phyloP scores from a whole-genome alignment of 2,888 invertebrate genomes.

The Nymphalis polychloros region DNA sequence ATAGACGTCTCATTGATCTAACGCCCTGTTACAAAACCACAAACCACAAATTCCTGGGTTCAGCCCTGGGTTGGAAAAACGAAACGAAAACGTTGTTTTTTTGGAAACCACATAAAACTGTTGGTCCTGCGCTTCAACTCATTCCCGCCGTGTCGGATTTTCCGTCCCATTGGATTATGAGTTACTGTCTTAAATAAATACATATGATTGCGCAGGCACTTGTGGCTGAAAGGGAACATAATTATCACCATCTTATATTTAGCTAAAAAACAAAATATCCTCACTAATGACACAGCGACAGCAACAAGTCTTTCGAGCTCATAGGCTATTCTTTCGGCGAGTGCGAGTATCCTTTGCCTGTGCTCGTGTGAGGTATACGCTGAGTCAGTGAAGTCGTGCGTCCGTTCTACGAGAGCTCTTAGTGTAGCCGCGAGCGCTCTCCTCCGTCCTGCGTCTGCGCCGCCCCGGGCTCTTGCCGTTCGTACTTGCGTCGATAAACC shows the following conservation, averaged over 20 bases:
- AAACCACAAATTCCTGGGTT: too few species aligned
- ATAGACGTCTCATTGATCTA: neutral
- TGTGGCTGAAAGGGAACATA: too few species aligned
- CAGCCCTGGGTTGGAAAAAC: too few species aligned
- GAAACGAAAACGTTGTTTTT: neutral
- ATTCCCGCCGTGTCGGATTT: too few species aligned
- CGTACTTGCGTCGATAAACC: slow-evolving; percentile 93
- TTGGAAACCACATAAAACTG: neutral
- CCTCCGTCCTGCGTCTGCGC: slow-evolving; percentile 85
- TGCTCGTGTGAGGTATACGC: slow-evolving; percentile 99
- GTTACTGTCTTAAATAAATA: neutral
- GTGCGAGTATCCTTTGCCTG: slow-evolving; percentile 95
- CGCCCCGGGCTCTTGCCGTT: slow-evolving; percentile 86
- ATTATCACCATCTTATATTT: neutral
- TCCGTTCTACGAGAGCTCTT: slow-evolving; percentile 95
- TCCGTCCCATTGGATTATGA: neutral
- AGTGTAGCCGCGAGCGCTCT: slow-evolving; percentile 93
- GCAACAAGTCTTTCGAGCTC: slow-evolving; percentile 95
- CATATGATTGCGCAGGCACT: too few species aligned
- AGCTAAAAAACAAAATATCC: slow-evolving; percentile 31
- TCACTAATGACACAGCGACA: slow-evolving; percentile 91
- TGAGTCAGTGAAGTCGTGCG: slow-evolving; percentile 99
- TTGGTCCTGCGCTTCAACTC: too few species aligned
- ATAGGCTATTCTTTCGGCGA: slow-evolving; percentile 93
- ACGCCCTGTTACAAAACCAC: too few species aligned